These are phyloP conservation scores for Aix galericulata DNA, from an alignment of 2,113 vertebrate species.

Conservation along the genomic window DNA sequence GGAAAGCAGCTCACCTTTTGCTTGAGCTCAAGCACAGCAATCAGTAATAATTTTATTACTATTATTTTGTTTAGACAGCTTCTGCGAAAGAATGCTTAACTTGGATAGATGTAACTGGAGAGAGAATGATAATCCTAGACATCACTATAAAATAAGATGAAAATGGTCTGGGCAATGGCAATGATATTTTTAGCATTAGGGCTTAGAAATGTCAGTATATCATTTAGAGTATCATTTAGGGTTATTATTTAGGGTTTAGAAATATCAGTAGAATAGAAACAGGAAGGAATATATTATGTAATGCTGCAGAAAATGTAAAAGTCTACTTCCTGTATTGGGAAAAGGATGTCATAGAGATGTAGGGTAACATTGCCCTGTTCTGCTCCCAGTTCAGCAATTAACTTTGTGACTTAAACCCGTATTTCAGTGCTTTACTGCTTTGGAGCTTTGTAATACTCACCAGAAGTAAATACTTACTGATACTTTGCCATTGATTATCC, in stretches of 20 bases:
- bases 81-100: neutral
- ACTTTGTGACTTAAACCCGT: neutral
- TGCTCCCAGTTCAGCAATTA: neutral
- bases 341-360: neutral
- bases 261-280: neutral
- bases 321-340: neutral
- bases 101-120: neutral
- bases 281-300: neutral
- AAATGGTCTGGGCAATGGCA: neutral
- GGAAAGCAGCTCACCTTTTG: neutral
- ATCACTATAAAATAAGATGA: neutral
- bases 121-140: neutral
- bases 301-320: neutral
- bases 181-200: neutral
- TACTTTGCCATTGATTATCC: neutral
- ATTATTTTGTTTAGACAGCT: neutral
- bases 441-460: neutral
- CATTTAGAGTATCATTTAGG: neutral
- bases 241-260: neutral
- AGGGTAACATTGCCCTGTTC: neutral
- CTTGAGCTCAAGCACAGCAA: neutral
- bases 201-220: neutral
- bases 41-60: neutral
- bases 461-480: neutral
- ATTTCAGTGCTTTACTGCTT: neutral